Base-by-base conservation (phyloP, 2,888 invertebrate species). In the Chymomyza caudatula region DNA sequence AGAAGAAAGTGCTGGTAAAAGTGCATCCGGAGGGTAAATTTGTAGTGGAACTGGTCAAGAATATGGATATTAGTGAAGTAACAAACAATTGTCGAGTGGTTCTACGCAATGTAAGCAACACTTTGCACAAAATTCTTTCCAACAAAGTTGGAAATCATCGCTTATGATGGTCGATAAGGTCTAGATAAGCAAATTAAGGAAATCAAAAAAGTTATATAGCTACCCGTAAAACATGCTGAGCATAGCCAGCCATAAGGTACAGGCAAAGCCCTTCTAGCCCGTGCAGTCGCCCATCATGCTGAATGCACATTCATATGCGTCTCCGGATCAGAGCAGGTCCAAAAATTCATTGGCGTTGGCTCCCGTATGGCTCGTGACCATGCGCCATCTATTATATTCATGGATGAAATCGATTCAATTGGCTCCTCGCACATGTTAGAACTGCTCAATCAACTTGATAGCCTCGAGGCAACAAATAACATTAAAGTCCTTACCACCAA, bases 91-190 rank as follows among this genome's bases (percentile, higher is more conserved):
- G 98, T 81, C 93, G 99, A 82, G 99, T 99, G 19, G 99, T 99
- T 5, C 92, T 99, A 43, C 94, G 99, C 62, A 99, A 99, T 89
- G 99, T 99, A 91, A 98, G 98, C 90, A 99, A 99, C 88, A 98
- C 98, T 0, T 92, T 99, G 47, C 99, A 99, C 90, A 99, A 99
- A 92, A 98, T 99, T 78, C 92, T 99, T 22, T 99, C 99, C 0
- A 99, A 99, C 91, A 99, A 99, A 92, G 98, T 99, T 2, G 99
- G n/a, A n/a, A n/a, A 99, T 92, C 99, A 0, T 98, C 98, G 0
- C 93, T 99, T 69, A 99, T 99, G 99, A 99, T 99, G 99, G 99
- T 99, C 0, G 99, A 99, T 90, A 99, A 99, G 99, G 99, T 63
- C 92, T 99, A 71, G 99, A 99, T 89, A 99, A 99, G 89, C 99